Evolutionary conservation across 2,113 vertebrate genomes (phyloP), one percentile per base, ranked within the genome.

Genomic region (Gallinago jamesoni): DNA sequence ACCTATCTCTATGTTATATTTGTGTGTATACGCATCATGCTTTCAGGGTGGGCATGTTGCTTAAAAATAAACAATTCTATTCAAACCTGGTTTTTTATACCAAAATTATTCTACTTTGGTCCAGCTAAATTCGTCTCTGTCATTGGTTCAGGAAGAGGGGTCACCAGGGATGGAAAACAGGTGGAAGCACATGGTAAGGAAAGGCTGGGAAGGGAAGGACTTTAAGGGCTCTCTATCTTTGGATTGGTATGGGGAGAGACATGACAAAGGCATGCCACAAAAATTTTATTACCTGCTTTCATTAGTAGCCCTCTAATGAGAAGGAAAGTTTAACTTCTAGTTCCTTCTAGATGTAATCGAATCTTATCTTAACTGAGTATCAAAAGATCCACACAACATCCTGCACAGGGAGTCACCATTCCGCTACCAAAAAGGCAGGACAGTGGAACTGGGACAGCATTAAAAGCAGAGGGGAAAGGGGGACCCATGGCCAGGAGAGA

Each of bases 21-120:
- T 4, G 1, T 52, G 9, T 1, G 2, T 17, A 21, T 8, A 31
- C 1, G 1, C 16, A 50, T 52, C 63, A 57, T 1, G 2, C 18
- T 39, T 66, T 67, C 41, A 57, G 12, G 6, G 28, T 7, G 1
- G 35, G 18, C 10, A 37, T 47, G 35, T 9, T 31, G 14, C 37
- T 81, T 63, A 53, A 75, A 69, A 78, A 63, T 7, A 47, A 48
- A 5, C 5, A 35, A 10, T 67, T 70, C 28, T 47, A 22, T 30
- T 75, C 75, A 91, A 88, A 72, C 4, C 10, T 62, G 19, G 25
- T 68, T 12, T 12, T 24, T 16, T 25, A 77, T 41, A 67, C 14
- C 37, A 84, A 72, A 72, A 72, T 47, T 33, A 55, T 41, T 67
- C 27, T 41, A 12, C n/a, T 19, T 84, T 53, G 70, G 20, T 43